These are phyloP conservation scores for Leucania comma DNA, from an alignment of 2,888 invertebrate species.

Conservation along the genomic window DNA sequence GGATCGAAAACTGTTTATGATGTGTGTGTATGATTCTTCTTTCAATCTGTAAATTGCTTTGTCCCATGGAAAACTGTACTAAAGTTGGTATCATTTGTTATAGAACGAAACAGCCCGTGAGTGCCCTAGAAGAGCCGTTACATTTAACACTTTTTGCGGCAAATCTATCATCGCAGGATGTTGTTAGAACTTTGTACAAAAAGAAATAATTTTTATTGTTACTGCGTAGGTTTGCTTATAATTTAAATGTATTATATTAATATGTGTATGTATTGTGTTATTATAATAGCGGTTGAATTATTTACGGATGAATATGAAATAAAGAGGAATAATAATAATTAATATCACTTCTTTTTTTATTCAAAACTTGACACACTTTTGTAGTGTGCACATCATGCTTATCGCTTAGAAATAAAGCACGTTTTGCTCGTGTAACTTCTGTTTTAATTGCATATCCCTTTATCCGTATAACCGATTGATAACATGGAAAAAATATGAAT, in stretches of 20 bases:
- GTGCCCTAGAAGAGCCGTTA: conserved; percentile 73
- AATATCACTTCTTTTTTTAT: not conserved
- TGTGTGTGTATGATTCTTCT: not conserved
- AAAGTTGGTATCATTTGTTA: conserved; percentile 57
- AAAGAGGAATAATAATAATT: not conserved
- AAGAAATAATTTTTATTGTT: conserved; percentile 13
- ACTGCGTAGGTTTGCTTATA: not conserved
- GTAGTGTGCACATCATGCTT: not conserved
- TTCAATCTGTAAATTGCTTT: not conserved
- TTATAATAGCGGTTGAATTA: not conserved
- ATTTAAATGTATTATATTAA: conserved; percentile 3
- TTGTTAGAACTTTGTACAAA: conserved; percentile 71
- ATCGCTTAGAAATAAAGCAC: conserved; percentile 51
- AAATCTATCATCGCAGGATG: conserved; percentile 75
- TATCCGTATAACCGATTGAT: conserved; percentile 14
- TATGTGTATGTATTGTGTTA: too few relatives aligned
- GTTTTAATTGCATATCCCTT: conserved; percentile 26
- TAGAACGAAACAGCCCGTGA: conserved; percentile 71
- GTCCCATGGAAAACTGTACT: not conserved
- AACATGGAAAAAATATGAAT: conserved; percentile 39
- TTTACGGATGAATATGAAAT: not conserved
- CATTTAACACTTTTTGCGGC: conserved; percentile 77
- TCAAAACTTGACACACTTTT: not conserved
- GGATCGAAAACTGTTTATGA: too few relatives aligned
- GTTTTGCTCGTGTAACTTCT: conserved; percentile 37